A percentile compares a stretch with the other conserved stretches of the same genome.
phyloP scores from a whole-genome alignment of 2,797 vertebrate genomes.

The Sphaeramia orbicularis region DNA sequence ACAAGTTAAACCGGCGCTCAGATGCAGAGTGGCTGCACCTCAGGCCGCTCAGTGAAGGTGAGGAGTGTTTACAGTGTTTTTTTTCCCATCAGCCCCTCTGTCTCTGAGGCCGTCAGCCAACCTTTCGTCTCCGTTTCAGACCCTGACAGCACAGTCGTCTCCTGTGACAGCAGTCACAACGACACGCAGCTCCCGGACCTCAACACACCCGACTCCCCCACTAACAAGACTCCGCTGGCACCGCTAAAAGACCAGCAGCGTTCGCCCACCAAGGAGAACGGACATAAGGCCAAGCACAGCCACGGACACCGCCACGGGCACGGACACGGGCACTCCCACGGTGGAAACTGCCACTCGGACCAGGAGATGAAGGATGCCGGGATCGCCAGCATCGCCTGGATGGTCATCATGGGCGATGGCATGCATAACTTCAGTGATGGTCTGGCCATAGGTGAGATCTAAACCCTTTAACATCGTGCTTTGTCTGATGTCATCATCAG shows the following conservation, averaged over 20 bases:
- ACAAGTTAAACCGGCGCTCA: conserved; percentile 93
- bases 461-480: too few species aligned
- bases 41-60: conserved; percentile 89
- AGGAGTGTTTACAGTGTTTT: background rate
- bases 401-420: conserved; percentile 99
- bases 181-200: conserved; percentile 92
- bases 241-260: conserved; percentile 6
- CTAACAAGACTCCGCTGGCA: conserved; percentile 84
- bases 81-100: background rate
- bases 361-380: conserved; percentile 97
- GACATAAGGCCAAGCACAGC: conserved; percentile 74
- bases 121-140: conserved; percentile 70
- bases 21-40: conserved; percentile 97
- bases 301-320: conserved; percentile 90
- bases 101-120: background rate
- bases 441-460: conserved; percentile 92
- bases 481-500: too few species aligned
- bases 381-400: conserved; percentile 98
- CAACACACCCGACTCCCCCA: conserved; percentile 88
- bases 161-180: conserved; percentile 89
- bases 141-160: conserved; percentile 83
- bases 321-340: conserved; percentile 93
- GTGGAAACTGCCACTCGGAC: conserved; percentile 96
- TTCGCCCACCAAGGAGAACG: conserved; percentile 62
- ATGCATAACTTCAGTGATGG: conserved; percentile 99